Percentiles rank a stretch among this genome's conserved stretches.
Conservation (phyloP, 92 coral and sea anemone species). For the Scolanthus callimorphus region DNA sequence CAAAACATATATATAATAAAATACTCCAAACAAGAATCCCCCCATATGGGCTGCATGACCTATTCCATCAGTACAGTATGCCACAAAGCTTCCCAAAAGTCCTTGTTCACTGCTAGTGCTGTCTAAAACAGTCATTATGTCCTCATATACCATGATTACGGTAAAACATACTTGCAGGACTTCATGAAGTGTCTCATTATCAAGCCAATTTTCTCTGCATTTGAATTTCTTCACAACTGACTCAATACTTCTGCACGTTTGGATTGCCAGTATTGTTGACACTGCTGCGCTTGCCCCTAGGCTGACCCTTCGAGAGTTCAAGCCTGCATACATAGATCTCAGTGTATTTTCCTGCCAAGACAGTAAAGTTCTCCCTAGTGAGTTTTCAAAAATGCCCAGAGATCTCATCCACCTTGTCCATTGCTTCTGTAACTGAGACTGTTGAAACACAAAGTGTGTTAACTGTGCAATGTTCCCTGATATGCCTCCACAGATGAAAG, state of each 20-base stretch:
- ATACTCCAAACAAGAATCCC: slow-evolving; percentile 80
- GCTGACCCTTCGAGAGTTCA: slow-evolving; percentile 74
- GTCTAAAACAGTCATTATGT: slow-evolving; percentile 45
- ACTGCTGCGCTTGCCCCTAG: slow-evolving; percentile 90
- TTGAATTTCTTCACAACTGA: slow-evolving; percentile 47
- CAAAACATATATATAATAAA: slow-evolving; percentile 49
- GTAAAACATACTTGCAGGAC: slow-evolving; percentile 54
- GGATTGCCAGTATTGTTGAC: slow-evolving; percentile 64
- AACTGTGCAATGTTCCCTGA: slow-evolving; percentile 77
- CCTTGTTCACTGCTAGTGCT: slow-evolving; percentile 42
- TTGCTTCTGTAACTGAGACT: slow-evolving; percentile 51
- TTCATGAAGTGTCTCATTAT: slow-evolving; percentile 46
- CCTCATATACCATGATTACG: slow-evolving; percentile 35
- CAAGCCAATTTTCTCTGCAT: slow-evolving; percentile 20
- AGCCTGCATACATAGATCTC: slow-evolving; percentile 44
- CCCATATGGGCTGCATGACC: slow-evolving; percentile 95
- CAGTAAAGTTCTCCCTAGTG: slow-evolving; percentile 39
- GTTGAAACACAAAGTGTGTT: slow-evolving; percentile 60
- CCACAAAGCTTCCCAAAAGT: slow-evolving; percentile 54
- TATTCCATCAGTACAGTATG: slow-evolving; percentile 68
- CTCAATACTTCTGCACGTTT: slow-evolving; percentile 65
- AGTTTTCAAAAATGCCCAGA: slow-evolving; percentile 58
- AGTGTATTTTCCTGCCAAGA: slow-evolving; percentile 40
- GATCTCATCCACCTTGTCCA: slow-evolving; percentile 54
- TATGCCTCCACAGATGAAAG: slow-evolving; percentile 87